These are phyloP conservation scores for Netelia inedita DNA, from an alignment of 2,888 invertebrate species.

Conservation along the genomic window DNA sequence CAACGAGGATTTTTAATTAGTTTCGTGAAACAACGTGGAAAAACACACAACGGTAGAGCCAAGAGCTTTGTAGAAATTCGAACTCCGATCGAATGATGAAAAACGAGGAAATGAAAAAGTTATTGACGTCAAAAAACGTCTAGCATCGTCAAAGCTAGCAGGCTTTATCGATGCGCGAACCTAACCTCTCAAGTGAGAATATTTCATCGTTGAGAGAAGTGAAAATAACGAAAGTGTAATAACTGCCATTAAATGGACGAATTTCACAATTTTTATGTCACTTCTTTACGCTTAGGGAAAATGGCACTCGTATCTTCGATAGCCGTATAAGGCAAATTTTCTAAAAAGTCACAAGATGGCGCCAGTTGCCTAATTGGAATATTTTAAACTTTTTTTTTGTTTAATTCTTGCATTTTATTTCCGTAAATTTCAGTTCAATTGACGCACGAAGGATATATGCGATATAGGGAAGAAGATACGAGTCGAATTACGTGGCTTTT, in stretches of 20 bases:
- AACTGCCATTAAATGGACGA: background rate
- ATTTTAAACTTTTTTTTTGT: no score
- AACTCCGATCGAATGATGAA: background rate
- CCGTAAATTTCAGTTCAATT: no score
- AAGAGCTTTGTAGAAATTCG: background rate
- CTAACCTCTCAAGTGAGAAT: background rate
- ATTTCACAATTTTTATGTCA: background rate
- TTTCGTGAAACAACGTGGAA: slow-evolving; percentile 11
- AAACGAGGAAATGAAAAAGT: background rate
- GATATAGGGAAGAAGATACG: slow-evolving; percentile 15
- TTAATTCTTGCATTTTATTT: no score
- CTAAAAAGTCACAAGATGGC: no score
- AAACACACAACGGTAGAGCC: background rate
- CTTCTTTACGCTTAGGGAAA: background rate
- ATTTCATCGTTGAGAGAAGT: background rate
- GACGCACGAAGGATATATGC: slow-evolving; percentile 5
- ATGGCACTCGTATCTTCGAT: no score
- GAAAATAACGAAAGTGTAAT: background rate
- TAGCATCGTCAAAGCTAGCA: no score
- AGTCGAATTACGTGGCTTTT: background rate
- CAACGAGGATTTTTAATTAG: slow-evolving; percentile 1
- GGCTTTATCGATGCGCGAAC: background rate
- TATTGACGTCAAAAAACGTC: background rate
- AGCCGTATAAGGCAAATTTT: no score
- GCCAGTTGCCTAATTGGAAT: no score